Evolutionary conservation across 2,888 invertebrate genomes (phyloP).

Genomic region (Iphiclides podalirius): DNA sequence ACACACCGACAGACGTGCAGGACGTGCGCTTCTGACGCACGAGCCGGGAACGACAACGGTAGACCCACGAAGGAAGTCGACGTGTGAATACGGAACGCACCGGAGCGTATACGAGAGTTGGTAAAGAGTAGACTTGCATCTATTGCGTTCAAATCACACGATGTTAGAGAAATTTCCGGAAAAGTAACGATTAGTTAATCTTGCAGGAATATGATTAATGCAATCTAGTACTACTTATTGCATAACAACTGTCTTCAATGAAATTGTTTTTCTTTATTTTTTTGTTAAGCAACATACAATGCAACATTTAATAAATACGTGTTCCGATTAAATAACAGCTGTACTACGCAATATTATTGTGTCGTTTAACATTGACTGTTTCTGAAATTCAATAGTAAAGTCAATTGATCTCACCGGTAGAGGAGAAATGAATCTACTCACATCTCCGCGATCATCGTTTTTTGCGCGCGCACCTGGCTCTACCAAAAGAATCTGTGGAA

Average conservation of each 20-base stretch:
- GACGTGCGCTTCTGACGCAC: constrained; percentile 80
- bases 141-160: too few species aligned
- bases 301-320: constrained; percentile 1
- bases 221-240: not conserved
- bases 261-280: too few species aligned
- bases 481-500: constrained; percentile 39
- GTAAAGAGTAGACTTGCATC: too few species aligned
- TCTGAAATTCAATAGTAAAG: constrained; percentile 34
- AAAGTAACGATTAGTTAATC: too few species aligned
- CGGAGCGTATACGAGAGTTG: too few species aligned
- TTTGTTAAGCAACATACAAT: not conserved
- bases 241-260: not conserved
- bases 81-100: too few species aligned
- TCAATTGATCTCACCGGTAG: constrained; percentile 52
- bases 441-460: constrained; percentile 47
- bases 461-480: constrained; percentile 61
- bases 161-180: too few species aligned
- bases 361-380: constrained; percentile 21
- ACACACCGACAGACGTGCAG: constrained; percentile 83
- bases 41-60: too few species aligned
- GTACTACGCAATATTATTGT: constrained; percentile 7
- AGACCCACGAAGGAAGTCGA: too few species aligned
- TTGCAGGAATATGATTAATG: too few species aligned
- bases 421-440: constrained; percentile 40
- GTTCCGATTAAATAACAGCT: not conserved